phyloP scores from a whole-genome alignment of 1,140 invertebrate species.

The Zaprionus africanus region DNA sequence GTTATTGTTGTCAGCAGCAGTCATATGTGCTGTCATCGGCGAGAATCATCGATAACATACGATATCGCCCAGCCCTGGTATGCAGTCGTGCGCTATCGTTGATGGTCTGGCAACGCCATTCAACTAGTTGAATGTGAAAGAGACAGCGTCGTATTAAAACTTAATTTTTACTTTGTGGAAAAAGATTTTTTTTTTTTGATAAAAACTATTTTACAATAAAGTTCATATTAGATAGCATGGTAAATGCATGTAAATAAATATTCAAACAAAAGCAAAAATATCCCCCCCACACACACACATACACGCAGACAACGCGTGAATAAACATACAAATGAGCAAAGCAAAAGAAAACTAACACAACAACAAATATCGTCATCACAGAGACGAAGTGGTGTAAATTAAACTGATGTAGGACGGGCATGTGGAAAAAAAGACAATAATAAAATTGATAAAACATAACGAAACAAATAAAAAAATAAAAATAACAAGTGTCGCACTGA shows the following conservation, averaged over 20 bases:
- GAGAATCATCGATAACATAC: constrained; percentile 10
- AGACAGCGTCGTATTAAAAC: constrained; percentile 51
- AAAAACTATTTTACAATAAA: not conserved
- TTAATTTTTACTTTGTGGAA: constrained; percentile 53
- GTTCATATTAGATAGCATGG: not conserved
- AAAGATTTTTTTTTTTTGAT: constrained; percentile 18
- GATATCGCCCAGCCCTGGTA: constrained; percentile 13
- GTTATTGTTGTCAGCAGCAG: too few species aligned
- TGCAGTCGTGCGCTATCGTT: not conserved
- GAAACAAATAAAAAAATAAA: constrained; percentile 4
- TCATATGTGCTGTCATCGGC: not conserved
- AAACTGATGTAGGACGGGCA: constrained; percentile 5
- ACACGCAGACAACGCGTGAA: constrained; percentile 42
- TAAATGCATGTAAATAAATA: constrained; percentile 30
- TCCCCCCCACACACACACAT: constrained; percentile 27
- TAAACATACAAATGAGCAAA: constrained; percentile 45
- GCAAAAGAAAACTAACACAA: constrained; percentile 20
- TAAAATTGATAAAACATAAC: constrained; percentile 62
- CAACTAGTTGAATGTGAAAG: constrained; percentile 70
- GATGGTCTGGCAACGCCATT: constrained; percentile 44
- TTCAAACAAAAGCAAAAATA: constrained; percentile 37
- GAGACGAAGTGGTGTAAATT: constrained; percentile 1
- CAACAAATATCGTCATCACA: constrained; percentile 28
- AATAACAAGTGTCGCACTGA: not conserved
- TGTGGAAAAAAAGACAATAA: constrained; percentile 48